Conservation (phyloP, 2,888 invertebrate species). For the Tetranychus truncatus region DNA sequence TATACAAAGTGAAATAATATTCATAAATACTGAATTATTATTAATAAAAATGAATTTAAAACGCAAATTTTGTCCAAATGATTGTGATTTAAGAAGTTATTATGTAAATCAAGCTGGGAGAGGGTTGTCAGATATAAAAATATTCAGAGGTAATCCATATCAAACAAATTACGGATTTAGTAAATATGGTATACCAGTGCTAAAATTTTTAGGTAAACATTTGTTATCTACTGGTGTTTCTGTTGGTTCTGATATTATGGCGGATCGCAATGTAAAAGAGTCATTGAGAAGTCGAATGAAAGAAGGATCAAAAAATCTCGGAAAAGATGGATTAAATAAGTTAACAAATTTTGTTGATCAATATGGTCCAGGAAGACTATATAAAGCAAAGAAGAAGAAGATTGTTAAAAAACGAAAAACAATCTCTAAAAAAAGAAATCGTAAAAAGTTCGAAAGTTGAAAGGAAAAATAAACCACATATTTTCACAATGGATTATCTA, state of each 20-base stretch:
- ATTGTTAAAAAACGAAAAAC: neutral
- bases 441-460: neutral
- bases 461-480: neutral
- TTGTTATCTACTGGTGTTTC: neutral
- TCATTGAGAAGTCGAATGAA: neutral
- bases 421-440: neutral
- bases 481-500: neutral
- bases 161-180: neutral
- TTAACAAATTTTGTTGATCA: neutral
- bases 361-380: neutral
- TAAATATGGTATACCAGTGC: neutral
- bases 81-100: neutral
- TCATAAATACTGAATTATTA: too few species aligned
- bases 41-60: too few species aligned
- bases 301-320: neutral
- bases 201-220: slow-evolving; percentile 6
- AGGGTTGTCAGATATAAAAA: too few species aligned
- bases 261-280: neutral
- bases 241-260: neutral
- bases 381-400: neutral
- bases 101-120: neutral
- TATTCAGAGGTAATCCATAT: neutral
- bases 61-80: neutral
- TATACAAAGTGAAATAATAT: too few species aligned
- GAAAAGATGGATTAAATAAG: neutral